Evolutionary conservation across 1,140 invertebrate species (phyloP).

Genomic region (Scaptomyza pallida): DNA sequence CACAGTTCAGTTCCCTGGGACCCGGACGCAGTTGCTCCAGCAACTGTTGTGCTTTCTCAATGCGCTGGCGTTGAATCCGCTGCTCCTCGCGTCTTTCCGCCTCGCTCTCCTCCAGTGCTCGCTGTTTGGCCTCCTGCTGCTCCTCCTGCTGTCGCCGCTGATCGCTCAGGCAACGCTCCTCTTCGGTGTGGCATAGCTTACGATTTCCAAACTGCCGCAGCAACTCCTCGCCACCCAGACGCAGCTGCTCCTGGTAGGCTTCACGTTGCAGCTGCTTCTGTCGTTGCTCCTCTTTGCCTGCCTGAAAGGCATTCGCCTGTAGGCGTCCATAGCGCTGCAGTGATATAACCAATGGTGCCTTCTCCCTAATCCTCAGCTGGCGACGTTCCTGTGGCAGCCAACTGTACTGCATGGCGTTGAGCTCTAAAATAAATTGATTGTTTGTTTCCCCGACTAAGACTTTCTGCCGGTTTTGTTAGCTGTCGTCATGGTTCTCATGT

Average conservation of each 20-base stretch:
- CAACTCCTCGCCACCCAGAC: slow-evolving; percentile 60
- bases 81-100: slow-evolving; percentile 43
- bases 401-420: slow-evolving; percentile 58
- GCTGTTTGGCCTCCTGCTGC: slow-evolving; percentile 22
- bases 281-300: slow-evolving; percentile 37
- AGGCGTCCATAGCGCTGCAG: slow-evolving; percentile 47
- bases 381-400: slow-evolving; percentile 66
- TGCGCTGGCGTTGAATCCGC: slow-evolving; percentile 36
- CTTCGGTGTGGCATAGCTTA: slow-evolving; percentile 49
- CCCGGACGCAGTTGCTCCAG: slow-evolving; percentile 73
- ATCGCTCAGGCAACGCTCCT: slow-evolving; percentile 54
- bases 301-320: slow-evolving; percentile 44
- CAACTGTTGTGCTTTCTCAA: slow-evolving; percentile 65
- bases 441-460: background rate
- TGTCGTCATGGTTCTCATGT: slow-evolving; percentile 15
- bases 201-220: slow-evolving; percentile 48
- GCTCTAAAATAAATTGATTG: background rate
- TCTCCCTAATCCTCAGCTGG: slow-evolving; percentile 45
- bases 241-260: slow-evolving; percentile 43
- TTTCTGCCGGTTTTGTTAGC: slow-evolving; percentile 1
- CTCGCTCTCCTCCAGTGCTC: slow-evolving; percentile 37
- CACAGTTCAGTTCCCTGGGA: slow-evolving; percentile 68
- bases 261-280: slow-evolving; percentile 33
- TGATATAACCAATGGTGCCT: slow-evolving; percentile 62
- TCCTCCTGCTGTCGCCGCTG: slow-evolving; percentile 23